Evolutionary conservation across 1,140 invertebrate genomes (phyloP).

Genomic region (Hirudo medicinalis): DNA sequence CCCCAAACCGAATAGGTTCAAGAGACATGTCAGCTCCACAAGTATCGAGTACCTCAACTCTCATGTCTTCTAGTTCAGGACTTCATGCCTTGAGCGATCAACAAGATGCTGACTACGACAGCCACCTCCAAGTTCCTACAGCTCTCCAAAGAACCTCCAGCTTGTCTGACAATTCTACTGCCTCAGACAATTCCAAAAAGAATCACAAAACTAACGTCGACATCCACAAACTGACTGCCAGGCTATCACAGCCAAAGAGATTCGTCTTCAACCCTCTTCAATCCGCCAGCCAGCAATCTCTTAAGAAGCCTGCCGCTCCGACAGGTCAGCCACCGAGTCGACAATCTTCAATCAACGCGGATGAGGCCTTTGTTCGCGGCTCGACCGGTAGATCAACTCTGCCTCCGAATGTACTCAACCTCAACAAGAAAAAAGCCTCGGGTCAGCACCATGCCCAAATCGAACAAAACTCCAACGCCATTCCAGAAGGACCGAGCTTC

Average conservation of each 20-base stretch:
- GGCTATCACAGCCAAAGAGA: conserved; percentile 13
- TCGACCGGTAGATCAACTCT: conserved; percentile 13
- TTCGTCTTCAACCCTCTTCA: neutral
- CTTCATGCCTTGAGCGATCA: neutral
- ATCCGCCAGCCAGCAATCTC: neutral
- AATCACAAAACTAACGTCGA: neutral
- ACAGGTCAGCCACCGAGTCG: neutral
- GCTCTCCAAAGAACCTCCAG: neutral
- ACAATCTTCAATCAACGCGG: neutral
- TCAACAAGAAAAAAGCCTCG: conserved; percentile 19
- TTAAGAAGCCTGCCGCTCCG: too few relatives aligned
- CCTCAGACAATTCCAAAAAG: neutral
- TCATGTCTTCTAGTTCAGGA: neutral
- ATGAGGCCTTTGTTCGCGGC: conserved; percentile 17
- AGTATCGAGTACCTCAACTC: neutral
- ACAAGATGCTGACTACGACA: neutral
- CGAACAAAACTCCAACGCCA: too few relatives aligned
- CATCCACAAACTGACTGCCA: conserved; percentile 1
- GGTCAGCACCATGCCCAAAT: neutral
- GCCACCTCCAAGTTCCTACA: neutral
- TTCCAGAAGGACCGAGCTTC: neutral
- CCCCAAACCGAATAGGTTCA: too few relatives aligned
- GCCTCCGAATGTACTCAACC: conserved; percentile 17
- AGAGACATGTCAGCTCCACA: neutral
- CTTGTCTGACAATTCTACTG: neutral